These are phyloP conservation scores for Grus americana DNA, from an alignment of 2,113 vertebrate species.

Conservation along the genomic window DNA sequence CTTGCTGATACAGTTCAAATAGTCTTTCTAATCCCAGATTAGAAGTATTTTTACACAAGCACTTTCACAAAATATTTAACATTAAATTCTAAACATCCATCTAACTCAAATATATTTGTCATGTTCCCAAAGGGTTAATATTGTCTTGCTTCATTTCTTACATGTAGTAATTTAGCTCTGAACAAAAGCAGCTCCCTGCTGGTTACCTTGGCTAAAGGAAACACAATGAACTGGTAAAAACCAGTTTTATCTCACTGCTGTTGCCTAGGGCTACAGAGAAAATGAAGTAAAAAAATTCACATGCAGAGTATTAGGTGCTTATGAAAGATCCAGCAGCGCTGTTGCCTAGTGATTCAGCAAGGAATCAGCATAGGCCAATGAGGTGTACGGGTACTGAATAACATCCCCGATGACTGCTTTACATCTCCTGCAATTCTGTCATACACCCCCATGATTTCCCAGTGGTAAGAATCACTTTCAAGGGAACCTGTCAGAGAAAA, in stretches of 20 bases:
- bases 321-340: conserved; percentile 72
- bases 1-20: neutral
- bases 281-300: conserved; percentile 75
- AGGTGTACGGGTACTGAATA: conserved; percentile 54
- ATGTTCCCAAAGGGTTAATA: conserved; percentile 50
- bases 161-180: conserved; percentile 54
- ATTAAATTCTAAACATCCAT: neutral
- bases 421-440: conserved; percentile 75
- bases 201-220: conserved; percentile 65
- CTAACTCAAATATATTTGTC: neutral
- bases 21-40: neutral
- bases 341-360: conserved; percentile 83
- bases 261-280: conserved; percentile 86
- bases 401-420: conserved; percentile 47
- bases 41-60: neutral
- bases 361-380: conserved; percentile 47
- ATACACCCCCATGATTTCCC: conserved; percentile 91
- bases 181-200: conserved; percentile 47
- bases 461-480: conserved; percentile 85
- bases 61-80: neutral
- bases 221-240: conserved; percentile 72
- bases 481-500: conserved; percentile 81
- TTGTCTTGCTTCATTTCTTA: conserved; percentile 55
- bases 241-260: conserved; percentile 76
- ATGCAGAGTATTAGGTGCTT: conserved; percentile 69